phyloP scores from a whole-genome alignment of 2,113 vertebrate genomes.

The Notiomystis cincta region DNA sequence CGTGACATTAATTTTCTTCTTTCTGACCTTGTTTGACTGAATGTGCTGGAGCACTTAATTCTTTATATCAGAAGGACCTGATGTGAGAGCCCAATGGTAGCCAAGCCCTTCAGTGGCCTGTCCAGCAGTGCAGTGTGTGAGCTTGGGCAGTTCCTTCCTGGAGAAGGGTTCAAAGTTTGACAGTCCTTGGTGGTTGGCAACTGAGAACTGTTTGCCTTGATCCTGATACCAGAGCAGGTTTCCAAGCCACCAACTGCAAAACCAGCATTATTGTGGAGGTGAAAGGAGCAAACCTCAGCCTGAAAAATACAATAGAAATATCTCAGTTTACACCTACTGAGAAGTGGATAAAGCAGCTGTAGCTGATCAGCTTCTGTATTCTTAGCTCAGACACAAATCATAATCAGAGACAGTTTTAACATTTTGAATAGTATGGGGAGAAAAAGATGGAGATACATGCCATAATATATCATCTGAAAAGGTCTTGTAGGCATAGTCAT shows the following conservation, averaged over 20 bases:
- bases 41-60: not conserved
- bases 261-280: not conserved
- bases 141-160: not conserved
- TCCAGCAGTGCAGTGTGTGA: not conserved
- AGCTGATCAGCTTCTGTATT: not conserved
- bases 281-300: not conserved
- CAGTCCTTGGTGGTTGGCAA: not conserved
- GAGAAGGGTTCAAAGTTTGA: not conserved
- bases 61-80: not conserved
- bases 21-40: not conserved
- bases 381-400: not conserved
- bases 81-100: not conserved
- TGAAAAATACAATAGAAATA: not conserved
- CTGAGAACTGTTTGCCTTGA: not conserved
- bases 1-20: not conserved
- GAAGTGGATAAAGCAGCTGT: not conserved
- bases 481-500: not conserved
- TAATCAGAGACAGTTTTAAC: not conserved
- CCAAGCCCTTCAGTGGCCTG: not conserved
- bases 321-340: not conserved
- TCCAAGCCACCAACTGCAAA: not conserved
- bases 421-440: not conserved
- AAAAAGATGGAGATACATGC: not conserved
- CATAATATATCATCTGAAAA: not conserved
- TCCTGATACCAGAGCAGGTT: not conserved